Conservation (phyloP, 92 coral and sea anemone species). For the Bergia puertoricense region DNA sequence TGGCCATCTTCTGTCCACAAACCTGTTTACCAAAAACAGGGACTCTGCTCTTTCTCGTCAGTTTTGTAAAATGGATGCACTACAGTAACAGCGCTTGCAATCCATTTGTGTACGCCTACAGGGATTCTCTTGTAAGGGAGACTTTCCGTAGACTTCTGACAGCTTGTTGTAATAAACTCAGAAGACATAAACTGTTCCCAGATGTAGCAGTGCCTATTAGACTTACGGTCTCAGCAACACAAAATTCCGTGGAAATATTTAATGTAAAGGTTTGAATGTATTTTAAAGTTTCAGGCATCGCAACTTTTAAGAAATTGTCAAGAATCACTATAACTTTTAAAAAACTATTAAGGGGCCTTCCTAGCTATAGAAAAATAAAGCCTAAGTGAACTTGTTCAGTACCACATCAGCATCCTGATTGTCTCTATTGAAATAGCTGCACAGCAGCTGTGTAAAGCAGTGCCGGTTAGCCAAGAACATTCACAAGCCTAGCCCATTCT, state of each 20-base stretch:
- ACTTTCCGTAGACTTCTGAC: constrained; percentile 5
- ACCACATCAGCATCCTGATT: too few relatives aligned
- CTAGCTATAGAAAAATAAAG: neutral
- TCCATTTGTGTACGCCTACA: constrained; percentile 34
- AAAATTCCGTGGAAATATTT: neutral
- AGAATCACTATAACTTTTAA: neutral
- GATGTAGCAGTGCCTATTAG: neutral
- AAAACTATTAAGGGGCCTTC: neutral
- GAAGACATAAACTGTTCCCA: neutral
- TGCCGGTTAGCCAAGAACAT: too few relatives aligned
- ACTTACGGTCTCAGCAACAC: neutral
- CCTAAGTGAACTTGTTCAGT: neutral
- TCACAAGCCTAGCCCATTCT: too few relatives aligned
- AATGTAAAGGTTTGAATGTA: neutral
- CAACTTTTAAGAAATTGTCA: neutral
- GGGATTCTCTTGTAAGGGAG: constrained; percentile 23
- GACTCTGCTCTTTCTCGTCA: constrained; percentile 11
- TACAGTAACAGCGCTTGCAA: constrained; percentile 38
- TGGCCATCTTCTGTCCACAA: constrained; percentile 18
- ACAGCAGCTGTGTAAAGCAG: too few relatives aligned
- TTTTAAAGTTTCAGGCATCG: neutral
- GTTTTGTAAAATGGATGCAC: constrained; percentile 27
- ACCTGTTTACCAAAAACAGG: neutral
- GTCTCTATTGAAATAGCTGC: too few relatives aligned
- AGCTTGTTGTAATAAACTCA: neutral